phyloP scores from a whole-genome alignment of 2,888 invertebrate genomes.

The Cataglyphis albicans region DNA sequence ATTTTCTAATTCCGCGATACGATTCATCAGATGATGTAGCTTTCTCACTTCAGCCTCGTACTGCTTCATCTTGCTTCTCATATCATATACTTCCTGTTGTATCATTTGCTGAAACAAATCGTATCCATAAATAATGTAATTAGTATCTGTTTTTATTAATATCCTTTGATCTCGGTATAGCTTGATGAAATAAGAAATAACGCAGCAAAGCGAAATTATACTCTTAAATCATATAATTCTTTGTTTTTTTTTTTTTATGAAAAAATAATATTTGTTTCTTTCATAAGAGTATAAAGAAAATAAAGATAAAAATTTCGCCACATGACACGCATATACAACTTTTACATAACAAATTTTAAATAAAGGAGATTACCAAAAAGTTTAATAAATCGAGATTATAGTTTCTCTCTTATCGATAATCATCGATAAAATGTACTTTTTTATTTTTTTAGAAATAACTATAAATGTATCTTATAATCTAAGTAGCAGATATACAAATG shows the following conservation, averaged over 20 bases:
- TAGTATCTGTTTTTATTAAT: conserved; percentile 3
- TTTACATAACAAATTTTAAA: neutral
- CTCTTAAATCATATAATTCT: neutral
- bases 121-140: neutral
- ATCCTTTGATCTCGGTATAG: neutral
- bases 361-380: neutral
- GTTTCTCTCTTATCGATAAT: neutral
- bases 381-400: neutral
- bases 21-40: conserved; percentile 81
- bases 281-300: neutral
- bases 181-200: neutral
- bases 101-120: conserved; percentile 79
- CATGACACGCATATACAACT: neutral
- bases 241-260: neutral
- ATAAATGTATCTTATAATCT: neutral
- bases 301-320: neutral
- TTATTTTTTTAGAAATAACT: neutral
- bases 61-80: conserved; percentile 81
- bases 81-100: conserved; percentile 80
- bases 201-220: neutral
- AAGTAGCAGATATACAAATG: neutral
- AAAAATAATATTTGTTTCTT: neutral
- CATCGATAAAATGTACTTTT: neutral
- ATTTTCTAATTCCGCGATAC: conserved; percentile 81
- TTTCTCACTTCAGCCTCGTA: conserved; percentile 82